Evolutionary conservation across 2,888 invertebrate genomes (phyloP), one percentile per base, ranked within the genome.

Genomic region (Meganola albula): DNA sequence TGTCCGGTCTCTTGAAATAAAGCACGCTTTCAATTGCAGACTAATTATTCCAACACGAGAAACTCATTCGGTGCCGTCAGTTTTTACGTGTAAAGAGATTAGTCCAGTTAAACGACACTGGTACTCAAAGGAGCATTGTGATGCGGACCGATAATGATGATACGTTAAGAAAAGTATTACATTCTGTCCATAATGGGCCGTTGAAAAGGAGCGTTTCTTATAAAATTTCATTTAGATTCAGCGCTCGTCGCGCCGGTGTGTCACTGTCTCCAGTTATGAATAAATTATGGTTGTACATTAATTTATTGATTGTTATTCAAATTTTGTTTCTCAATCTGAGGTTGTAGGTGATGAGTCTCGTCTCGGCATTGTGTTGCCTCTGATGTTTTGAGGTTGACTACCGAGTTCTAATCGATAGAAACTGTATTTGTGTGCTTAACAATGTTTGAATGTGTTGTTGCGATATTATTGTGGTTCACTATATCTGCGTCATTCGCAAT

Each of bases 261-360:
- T 74, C 74, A 69, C 74, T 47, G 35, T 63, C 74, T 69, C 70
- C 61, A 69, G 66, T 73, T 75, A 74, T 77, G 84, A 83, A 84
- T 85, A 85, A 63, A 79, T 84, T 80, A 84, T 63, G 56, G 60
- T 47, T 58, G 68, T 76, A 82, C 82, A 85, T 85, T 84, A 85
- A 84, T 84, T 85, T 85, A 85, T 83, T 83, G 78, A 85, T 85
- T 85, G 84, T 85, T 82, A 84, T 85, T 85, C 79, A 83, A 85
- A 85, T 85, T 77, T 61, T 66, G 78, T 82, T 82, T 80, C 80
- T 83, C 82, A 82, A 84, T 83, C 73, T 74, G 74, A 79, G 82
- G 77, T 82, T 78, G 77, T 74, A 79, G 77, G 76, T 80, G 79
- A 78, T 76, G 73, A 54, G 73, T 59, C 72, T 66, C 70, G 71